Conservation (phyloP, 2,888 invertebrate genomes). For the Galerucella calmariensis region DNA sequence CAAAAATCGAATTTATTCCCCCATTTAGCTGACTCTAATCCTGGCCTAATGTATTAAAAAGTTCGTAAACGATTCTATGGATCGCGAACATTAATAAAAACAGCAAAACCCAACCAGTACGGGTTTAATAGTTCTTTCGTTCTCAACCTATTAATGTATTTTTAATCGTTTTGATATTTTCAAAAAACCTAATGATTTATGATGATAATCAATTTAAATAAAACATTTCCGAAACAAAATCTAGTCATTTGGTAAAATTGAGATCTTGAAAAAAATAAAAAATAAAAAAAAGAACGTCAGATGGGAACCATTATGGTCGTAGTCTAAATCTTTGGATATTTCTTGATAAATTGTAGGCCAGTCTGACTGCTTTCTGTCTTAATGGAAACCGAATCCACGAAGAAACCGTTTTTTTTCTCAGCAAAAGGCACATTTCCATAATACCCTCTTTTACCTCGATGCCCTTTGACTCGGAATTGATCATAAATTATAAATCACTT, state of each 20-base stretch:
- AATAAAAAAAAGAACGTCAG: neutral
- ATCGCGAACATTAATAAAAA: too few species aligned
- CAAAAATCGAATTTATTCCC: too few species aligned
- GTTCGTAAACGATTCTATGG: too few species aligned
- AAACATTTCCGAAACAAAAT: neutral
- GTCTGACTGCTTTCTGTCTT: constrained; percentile 12
- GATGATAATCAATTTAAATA: neutral
- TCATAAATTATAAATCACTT: constrained; percentile 22
- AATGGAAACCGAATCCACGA: constrained; percentile 14
- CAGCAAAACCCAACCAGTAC: too few species aligned
- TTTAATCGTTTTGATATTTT: too few species aligned
- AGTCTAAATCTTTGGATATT: constrained; percentile 9
- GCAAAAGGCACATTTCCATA: constrained; percentile 22
- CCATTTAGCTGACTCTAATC: too few species aligned
- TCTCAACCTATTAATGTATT: too few species aligned
- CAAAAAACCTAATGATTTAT: too few species aligned
- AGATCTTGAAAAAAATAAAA: neutral
- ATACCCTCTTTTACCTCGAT: constrained; percentile 22
- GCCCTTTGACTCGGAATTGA: constrained; percentile 12
- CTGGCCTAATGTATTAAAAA: too few species aligned
- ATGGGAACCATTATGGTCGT: neutral
- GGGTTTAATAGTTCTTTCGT: too few species aligned
- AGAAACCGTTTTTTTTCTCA: constrained; percentile 11
- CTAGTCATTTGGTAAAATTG: neutral
- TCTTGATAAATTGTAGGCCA: constrained; percentile 14